A percentile compares a stretch with the other conserved stretches of the same genome.
These are phyloP conservation scores for Fistularia tabacaria DNA, from an alignment of 2,797 vertebrate species.

Conservation along the genomic window DNA sequence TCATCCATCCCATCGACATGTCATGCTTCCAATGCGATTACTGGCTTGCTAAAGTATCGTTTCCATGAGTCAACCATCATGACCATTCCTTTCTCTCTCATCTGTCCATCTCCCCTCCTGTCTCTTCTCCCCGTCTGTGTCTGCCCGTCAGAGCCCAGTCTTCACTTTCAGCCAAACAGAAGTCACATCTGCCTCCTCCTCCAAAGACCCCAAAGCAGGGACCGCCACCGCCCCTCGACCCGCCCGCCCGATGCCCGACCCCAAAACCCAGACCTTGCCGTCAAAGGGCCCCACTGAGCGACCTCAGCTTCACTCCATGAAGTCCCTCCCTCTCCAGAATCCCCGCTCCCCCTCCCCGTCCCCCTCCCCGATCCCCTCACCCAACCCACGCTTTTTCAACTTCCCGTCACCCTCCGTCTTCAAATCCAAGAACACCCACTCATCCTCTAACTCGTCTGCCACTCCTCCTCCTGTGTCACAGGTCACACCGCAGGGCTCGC, in stretches of 20 bases:
- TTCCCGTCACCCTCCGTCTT: slow-evolving; percentile 79
- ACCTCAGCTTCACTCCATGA: slow-evolving; percentile 80
- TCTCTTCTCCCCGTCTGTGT: slow-evolving; percentile 45
- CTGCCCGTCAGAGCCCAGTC: slow-evolving; percentile 80
- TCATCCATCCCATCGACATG: slow-evolving; percentile 3
- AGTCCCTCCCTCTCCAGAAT: slow-evolving; percentile 80
- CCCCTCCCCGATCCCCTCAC: slow-evolving; percentile 75
- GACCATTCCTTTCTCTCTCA: slow-evolving; percentile 67
- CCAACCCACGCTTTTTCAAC: slow-evolving; percentile 78
- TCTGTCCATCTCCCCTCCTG: slow-evolving; percentile 46
- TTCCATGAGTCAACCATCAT: slow-evolving; percentile 71
- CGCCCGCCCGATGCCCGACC: slow-evolving; percentile 62
- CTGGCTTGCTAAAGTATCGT: slow-evolving; percentile 24
- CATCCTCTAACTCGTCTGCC: slow-evolving; percentile 77
- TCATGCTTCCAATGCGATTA: slow-evolving; percentile 8
- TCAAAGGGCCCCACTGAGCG: slow-evolving; percentile 82
- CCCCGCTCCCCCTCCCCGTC: slow-evolving; percentile 77
- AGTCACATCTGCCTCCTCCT: slow-evolving; percentile 66
- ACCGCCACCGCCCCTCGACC: slow-evolving; percentile 62
- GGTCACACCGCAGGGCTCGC: slow-evolving; percentile 86
- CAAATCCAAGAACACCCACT: slow-evolving; percentile 77
- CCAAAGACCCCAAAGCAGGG: slow-evolving; percentile 76
- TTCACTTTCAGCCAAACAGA: slow-evolving; percentile 86
- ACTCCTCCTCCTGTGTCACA: slow-evolving; percentile 78
- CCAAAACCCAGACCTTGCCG: slow-evolving; percentile 90